Evolutionary conservation across 1,140 invertebrate genomes (phyloP).

Genomic region (Ips typographus): DNA sequence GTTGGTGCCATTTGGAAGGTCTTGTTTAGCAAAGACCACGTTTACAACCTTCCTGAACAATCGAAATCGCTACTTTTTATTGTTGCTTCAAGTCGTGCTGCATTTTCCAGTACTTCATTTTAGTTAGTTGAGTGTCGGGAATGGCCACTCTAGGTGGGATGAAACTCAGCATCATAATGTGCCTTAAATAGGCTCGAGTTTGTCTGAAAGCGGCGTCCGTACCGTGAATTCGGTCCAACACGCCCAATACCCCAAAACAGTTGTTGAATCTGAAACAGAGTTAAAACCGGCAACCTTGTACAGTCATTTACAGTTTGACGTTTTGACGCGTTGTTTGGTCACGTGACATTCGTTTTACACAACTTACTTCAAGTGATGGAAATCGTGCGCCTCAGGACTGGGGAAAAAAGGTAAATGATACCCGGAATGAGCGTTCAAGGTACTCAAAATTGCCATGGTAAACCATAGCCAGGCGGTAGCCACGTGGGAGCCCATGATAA

Average conservation of each 20-base stretch:
- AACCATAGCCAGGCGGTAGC: slow-evolving; percentile 85
- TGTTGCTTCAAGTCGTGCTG: slow-evolving; percentile 30
- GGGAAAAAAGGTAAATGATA: slow-evolving; percentile 88
- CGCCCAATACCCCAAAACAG: slow-evolving; percentile 82
- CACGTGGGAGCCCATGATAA: slow-evolving; percentile 80
- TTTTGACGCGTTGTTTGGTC: no score
- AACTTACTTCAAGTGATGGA: slow-evolving; percentile 83
- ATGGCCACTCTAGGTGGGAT: slow-evolving; percentile 71
- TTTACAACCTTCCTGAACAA: background rate
- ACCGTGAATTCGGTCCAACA: slow-evolving; percentile 82
- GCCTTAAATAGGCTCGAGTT: slow-evolving; percentile 71
- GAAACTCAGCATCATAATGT: slow-evolving; percentile 81
- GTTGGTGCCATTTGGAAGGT: background rate
- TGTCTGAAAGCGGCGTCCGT: slow-evolving; percentile 78
- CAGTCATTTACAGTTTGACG: no score
- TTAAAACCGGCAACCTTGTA: background rate
- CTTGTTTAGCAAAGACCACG: background rate
- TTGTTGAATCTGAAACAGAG: slow-evolving; percentile 71
- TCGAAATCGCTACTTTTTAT: slow-evolving; percentile 1
- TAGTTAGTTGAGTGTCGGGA: slow-evolving; percentile 58
- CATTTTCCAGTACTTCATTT: slow-evolving; percentile 35
- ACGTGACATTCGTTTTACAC: background rate
- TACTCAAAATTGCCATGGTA: slow-evolving; percentile 74
- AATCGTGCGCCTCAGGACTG: slow-evolving; percentile 89
- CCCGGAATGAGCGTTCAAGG: slow-evolving; percentile 83